Percentiles rank a stretch among this genome's conserved stretches.
These are phyloP conservation scores for Galago senegalensis DNA, from an alignment of 2,797 vertebrate genomes.

Conservation along the genomic window DNA sequence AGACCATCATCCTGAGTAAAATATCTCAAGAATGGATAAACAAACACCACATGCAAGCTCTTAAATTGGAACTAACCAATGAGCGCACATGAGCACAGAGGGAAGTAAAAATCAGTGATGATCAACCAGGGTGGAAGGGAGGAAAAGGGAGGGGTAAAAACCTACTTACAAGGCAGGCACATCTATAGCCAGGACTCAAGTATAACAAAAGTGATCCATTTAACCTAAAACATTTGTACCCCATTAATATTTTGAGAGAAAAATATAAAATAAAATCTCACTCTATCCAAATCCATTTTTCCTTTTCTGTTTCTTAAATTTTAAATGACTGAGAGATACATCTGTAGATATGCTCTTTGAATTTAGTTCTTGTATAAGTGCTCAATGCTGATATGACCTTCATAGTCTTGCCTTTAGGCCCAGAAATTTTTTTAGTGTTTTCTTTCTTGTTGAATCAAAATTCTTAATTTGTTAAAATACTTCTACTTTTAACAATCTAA, in stretches of 20 bases:
- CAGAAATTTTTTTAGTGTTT: conserved; percentile 43
- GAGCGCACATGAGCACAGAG: background rate
- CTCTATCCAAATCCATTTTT: conserved; percentile 46
- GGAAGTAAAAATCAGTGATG: background rate
- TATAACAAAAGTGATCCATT: background rate
- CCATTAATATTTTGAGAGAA: background rate
- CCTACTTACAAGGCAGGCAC: background rate
- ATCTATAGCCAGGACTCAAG: background rate
- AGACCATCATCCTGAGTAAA: background rate
- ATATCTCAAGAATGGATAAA: background rate
- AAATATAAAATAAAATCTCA: conserved; percentile 62
- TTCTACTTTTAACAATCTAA: conserved; percentile 40
- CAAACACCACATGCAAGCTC: background rate
- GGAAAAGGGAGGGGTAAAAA: background rate
- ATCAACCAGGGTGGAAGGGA: background rate
- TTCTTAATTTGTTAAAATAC: conserved; percentile 44
- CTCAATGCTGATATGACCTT: background rate
- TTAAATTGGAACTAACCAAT: background rate
- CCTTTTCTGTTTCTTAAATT: conserved; percentile 60
- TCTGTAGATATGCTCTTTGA: conserved; percentile 29
- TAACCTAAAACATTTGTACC: background rate
- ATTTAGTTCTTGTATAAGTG: conserved; percentile 38
- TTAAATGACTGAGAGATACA: conserved; percentile 45
- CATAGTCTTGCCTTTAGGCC: background rate
- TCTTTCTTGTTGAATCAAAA: background rate